Conservation (phyloP, 2,888 invertebrate species). For the Megastigmus dorsalis region DNA sequence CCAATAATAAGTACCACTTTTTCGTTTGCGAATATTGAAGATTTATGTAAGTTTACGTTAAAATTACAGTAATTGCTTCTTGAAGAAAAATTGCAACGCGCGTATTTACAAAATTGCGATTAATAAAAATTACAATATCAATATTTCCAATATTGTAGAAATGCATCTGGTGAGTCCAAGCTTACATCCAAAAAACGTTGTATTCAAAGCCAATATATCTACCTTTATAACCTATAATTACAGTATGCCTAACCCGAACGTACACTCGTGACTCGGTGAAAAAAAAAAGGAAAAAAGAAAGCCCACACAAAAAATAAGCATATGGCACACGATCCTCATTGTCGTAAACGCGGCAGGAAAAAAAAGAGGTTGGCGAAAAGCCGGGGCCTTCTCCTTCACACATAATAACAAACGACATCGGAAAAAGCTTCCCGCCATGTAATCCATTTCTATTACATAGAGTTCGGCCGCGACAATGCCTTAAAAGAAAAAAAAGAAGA, state of each 20-base stretch:
- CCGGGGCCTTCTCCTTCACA: background rate
- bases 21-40: too few species aligned
- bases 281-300: too few species aligned
- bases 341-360: background rate
- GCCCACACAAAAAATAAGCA: constrained; percentile 41
- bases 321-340: constrained; percentile 43
- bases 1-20: too few species aligned
- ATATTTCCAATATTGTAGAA: too few species aligned
- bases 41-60: too few species aligned
- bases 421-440: constrained; percentile 38
- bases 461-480: constrained; percentile 28
- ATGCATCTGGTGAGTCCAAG: too few species aligned
- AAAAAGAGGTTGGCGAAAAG: constrained; percentile 34
- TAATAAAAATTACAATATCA: too few species aligned
- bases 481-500: constrained; percentile 35
- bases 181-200: too few species aligned
- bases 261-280: constrained; percentile 31
- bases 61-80: too few species aligned
- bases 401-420: constrained; percentile 35
- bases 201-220: background rate
- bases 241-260: background rate
- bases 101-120: too few species aligned
- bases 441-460: constrained; percentile 53
- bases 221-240: constrained; percentile 25
- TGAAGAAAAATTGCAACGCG: too few species aligned